These are phyloP conservation scores for Drosophila pegasa DNA, from an alignment of 2,888 invertebrate genomes.

Conservation along the genomic window DNA sequence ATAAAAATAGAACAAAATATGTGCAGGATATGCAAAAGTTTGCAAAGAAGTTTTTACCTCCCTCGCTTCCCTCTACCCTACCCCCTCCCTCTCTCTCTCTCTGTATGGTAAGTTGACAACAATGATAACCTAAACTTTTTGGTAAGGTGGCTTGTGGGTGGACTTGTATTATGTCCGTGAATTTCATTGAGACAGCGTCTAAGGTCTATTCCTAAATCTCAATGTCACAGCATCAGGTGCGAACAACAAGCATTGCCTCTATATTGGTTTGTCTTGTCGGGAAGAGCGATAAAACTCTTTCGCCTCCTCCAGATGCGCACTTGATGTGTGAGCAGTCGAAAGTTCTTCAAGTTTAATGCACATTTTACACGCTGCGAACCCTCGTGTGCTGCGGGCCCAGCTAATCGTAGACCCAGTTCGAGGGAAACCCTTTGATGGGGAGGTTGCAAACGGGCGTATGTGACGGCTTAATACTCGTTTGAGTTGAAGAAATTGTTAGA, in stretches of 20 bases:
- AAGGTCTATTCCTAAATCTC: slow-evolving; percentile 57
- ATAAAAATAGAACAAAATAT: slow-evolving; percentile 46
- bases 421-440: not conserved
- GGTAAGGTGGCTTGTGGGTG: slow-evolving; percentile 1
- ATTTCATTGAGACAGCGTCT: slow-evolving; percentile 38
- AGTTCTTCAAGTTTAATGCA: slow-evolving; percentile 50
- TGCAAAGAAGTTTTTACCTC: slow-evolving; percentile 43
- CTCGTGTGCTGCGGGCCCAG: slow-evolving; percentile 18
- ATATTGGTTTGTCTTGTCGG: not conserved
- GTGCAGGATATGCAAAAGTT: slow-evolving; percentile 78
- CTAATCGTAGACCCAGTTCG: slow-evolving; percentile 64
- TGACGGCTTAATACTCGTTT: not conserved
- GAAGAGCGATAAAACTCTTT: slow-evolving; percentile 28
- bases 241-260: slow-evolving; percentile 14
- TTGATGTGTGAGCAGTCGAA: slow-evolving; percentile 65
- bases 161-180: slow-evolving; percentile 27
- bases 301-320: slow-evolving; percentile 46
- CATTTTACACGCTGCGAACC: slow-evolving; percentile 6
- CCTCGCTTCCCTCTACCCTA: slow-evolving; percentile 1
- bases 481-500: not conserved
- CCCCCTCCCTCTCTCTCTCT: slow-evolving; percentile 5
- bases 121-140: slow-evolving; percentile 30
- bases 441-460: no score
- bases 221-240: slow-evolving; percentile 62
- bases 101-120: slow-evolving; percentile 47